Evolutionary conservation across 2,113 vertebrate genomes (phyloP).

Genomic region (Dascyllus trimaculatus): DNA sequence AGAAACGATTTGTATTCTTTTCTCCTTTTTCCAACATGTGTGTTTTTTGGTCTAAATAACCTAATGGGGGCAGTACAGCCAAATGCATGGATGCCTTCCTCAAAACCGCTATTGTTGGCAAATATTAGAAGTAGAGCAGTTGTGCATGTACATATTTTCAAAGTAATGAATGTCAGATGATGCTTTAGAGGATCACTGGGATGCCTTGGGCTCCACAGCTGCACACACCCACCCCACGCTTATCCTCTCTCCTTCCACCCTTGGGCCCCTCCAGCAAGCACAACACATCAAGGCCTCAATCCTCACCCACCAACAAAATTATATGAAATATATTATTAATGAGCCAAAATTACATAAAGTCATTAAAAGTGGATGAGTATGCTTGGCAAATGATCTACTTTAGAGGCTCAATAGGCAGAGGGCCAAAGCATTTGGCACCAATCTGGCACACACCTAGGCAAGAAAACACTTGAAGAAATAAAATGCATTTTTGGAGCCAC

Average conservation of each 20-base stretch:
- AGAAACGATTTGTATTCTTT: constrained; percentile 15
- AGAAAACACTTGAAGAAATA: constrained; percentile 34
- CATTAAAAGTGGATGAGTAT: constrained; percentile 83
- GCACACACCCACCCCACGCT: constrained; percentile 46
- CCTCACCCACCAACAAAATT: constrained; percentile 73
- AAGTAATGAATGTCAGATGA: constrained; percentile 69
- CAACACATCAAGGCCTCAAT: constrained; percentile 70
- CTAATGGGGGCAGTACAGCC: constrained; percentile 13
- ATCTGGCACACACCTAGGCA: constrained; percentile 65
- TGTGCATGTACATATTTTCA: constrained; percentile 62
- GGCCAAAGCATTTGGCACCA: constrained; percentile 67
- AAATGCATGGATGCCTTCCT: constrained; percentile 44
- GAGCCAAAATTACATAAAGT: constrained; percentile 80
- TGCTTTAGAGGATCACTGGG: constrained; percentile 67
- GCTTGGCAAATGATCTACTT: constrained; percentile 70
- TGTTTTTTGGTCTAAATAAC: neutral
- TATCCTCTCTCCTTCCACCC: constrained; percentile 60
- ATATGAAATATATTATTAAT: constrained; percentile 82
- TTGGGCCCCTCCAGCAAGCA: constrained; percentile 56
- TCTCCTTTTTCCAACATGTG: neutral
- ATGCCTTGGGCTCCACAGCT: constrained; percentile 72
- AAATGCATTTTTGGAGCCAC: constrained; percentile 23
- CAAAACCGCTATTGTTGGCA: constrained; percentile 53
- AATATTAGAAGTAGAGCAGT: constrained; percentile 66
- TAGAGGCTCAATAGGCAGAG: constrained; percentile 57